Conservation (phyloP, 2,797 vertebrate genomes). For the Thripadectes ignobilis region DNA sequence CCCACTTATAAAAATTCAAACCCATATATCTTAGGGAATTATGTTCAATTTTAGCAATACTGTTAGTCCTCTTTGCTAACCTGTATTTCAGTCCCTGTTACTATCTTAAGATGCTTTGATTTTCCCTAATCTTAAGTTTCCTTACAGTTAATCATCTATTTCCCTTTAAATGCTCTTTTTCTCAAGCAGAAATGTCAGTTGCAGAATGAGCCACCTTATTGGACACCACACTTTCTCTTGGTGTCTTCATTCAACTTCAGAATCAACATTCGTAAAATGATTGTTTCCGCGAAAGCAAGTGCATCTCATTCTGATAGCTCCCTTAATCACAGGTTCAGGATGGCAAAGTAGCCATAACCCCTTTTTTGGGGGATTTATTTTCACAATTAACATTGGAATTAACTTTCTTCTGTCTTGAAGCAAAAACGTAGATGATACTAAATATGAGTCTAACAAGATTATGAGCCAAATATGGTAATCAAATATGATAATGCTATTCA, state of each 20-base stretch:
- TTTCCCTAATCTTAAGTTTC: neutral
- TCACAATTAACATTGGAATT: neutral
- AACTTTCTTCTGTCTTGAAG: neutral
- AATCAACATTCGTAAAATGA: neutral
- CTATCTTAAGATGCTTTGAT: neutral
- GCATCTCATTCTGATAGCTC: neutral
- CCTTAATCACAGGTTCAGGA: neutral
- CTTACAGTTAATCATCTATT: neutral
- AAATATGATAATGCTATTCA: neutral
- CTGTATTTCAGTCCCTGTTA: neutral
- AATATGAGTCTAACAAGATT: neutral
- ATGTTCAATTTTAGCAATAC: neutral
- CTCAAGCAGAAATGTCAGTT: neutral
- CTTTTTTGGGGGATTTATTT: neutral
- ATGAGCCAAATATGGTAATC: neutral
- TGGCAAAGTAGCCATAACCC: neutral
- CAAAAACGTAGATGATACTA: neutral
- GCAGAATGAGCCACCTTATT: neutral
- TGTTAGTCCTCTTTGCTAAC: neutral
- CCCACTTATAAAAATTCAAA: neutral
- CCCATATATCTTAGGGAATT: neutral
- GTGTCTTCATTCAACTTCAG: neutral
- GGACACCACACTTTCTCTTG: neutral
- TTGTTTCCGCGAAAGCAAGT: neutral
- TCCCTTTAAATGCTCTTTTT: neutral